Evolutionary conservation across 2,888 invertebrate species (phyloP), one percentile per base, ranked within the genome.

Genomic region (Fragum sueziense): DNA sequence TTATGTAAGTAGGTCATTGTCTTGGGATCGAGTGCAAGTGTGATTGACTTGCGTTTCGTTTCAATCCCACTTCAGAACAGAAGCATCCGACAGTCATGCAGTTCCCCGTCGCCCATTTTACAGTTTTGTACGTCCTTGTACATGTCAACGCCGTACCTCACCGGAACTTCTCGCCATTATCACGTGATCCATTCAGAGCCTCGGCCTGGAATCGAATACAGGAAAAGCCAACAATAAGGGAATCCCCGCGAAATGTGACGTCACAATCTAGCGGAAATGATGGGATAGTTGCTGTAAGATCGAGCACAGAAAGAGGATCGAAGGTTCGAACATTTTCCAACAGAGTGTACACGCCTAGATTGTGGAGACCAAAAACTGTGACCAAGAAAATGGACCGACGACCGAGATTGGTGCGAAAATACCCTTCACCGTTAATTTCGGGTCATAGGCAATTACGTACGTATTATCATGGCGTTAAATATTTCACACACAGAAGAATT

Each of bases 21-120:
- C n/a, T n/a, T n/a, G n/a, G n/a, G n/a, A n/a, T n/a, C n/a, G n/a
- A n/a, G n/a, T n/a, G n/a, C n/a, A n/a, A n/a, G n/a, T n/a, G n/a
- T n/a, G n/a, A n/a, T n/a, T n/a, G n/a, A n/a, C n/a, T n/a, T n/a
- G n/a, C n/a, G n/a, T n/a, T n/a, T n/a, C n/a, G n/a, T n/a, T n/a
- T n/a, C n/a, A n/a, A n/a, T n/a, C n/a, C n/a, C n/a, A n/a, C n/a
- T 65, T 41, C 65, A 65, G 65, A 27, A 27, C 65, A 37, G 27
- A 20, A 65, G 41, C 41, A 41, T 41, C 41, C 41, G 65, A 20
- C 25, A 0, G 27, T 9, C 14, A 65, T 65, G 65, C n/a, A 41
- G 4, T 11, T 37, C 2, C 11, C 27, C 4, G 25, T 41, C 0
- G 29, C 34, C 65, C 22, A 34, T 29, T 22, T 65, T 1, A n/a